Evolutionary conservation across 2,888 invertebrate species (phyloP), one percentile per base, ranked within the genome.

Genomic region (Drosophila affinis): DNA sequence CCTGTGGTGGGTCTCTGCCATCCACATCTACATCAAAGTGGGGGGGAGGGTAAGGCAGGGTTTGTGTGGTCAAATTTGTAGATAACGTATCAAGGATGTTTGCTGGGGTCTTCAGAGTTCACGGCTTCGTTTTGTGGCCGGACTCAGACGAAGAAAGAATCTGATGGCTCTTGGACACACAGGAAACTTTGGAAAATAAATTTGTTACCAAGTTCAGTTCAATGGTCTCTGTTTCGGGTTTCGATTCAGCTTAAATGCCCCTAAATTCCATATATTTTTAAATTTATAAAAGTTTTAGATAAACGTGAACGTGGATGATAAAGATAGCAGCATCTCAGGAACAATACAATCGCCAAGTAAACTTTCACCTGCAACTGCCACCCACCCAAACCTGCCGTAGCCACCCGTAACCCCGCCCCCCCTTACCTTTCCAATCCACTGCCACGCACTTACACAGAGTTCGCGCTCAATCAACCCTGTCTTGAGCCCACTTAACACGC

Each of bases 401-500:
- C 18, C 18, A 21, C 18, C 18, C n/a, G n/a, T n/a, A n/a, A 17
- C 5, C 59, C 17, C 44, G 17, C 27, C 3, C 14, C 55, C 60
- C 39, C n/a, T 9, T 18, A 0, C 45, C 9, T 10, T 18, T 10
- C 39, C 34, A 1, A 6, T 39, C 39, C 53, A 24, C 24, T 24
- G 24, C 24, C 24, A 62, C 59, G 54, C 62, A 48, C 47, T 47
- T 53, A 64, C 47, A 58, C 65, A 74, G 72, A 79, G 84, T 81
- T 84, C 72, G 87, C 77, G 79, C 76, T 79, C 83, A 83, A 87
- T 87, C 87, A 87, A 83, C 79, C 81, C 79, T 83, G 85, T 78
- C 79, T 73, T 81, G 75, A 79, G 81, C 81, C 81, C 85, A 83
- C 85, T 83, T 87, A 83, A 81, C 83, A 83, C 85, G 79, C 74